Evolutionary conservation across 1,140 invertebrate species (phyloP), one percentile per base, ranked within the genome.

Genomic region (Drosophila ficusphila): DNA sequence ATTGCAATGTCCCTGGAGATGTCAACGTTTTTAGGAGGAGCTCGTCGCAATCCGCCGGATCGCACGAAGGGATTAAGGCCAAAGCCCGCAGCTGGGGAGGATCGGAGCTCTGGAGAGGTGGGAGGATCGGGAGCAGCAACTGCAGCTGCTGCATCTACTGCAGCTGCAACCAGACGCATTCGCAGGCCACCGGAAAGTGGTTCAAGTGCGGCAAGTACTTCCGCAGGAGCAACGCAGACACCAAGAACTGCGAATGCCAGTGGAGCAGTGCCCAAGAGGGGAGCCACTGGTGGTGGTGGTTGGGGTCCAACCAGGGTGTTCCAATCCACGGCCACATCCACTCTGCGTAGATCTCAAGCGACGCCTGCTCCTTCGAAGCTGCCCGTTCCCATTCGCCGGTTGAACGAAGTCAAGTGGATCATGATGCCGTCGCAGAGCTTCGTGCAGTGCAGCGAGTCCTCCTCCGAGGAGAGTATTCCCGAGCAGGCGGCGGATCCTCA

Each of bases 391-490:
- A n/a, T n/a, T n/a, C 67, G 23, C 0, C 57, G n/a, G 4, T 1
- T 8, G 7, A 21, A 25, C 2, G 39, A 41, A 27, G 12, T 60
- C 7, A 71, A 86, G 39, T 83, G 81, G 81, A 47, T 83, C 14
- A 74, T 83, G 33, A 34, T 33, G 42, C 79, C 79, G 0, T 44
- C 54, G 0, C 33, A 33, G 11, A 62, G 18, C 5, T 83, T 83
- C 5, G 14, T 51, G 1, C 81, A 70, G 1, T 27, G 44, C 44
- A 83, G 79, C 21, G 48, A 76, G 12, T 71, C 79, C 12, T 82
- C 78, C 1, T 76, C 65, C 11, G 73, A 76, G 4, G 18, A 42
- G n/a, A 16, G 8, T 3, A n/a, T n/a, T 0, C 0, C 11, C 5
- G 3, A 12, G 1, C 18, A n/a, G 11, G 11, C 39, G 8, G 5